phyloP scores from a whole-genome alignment of 2,888 invertebrate genomes.

The Idaea biselata region DNA sequence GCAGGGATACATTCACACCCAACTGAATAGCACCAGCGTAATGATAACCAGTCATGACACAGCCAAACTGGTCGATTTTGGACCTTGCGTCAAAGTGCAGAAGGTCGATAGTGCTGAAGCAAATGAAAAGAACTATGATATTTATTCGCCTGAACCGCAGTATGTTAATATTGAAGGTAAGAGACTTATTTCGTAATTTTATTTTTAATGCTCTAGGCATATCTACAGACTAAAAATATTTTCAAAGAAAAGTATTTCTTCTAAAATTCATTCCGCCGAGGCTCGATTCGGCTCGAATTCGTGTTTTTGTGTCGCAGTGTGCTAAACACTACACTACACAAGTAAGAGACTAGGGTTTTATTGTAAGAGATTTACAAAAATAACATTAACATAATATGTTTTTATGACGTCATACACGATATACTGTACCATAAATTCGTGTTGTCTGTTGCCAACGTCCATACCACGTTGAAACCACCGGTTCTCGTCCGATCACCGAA shows the following conservation, averaged over 20 bases:
- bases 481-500: slow-evolving; percentile 78
- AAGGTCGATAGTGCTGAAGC: slow-evolving; percentile 25
- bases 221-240: too few relatives aligned
- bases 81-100: slow-evolving; percentile 49
- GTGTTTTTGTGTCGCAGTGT: too few relatives aligned
- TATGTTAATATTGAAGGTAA: slow-evolving; percentile 72
- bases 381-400: neutral
- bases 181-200: slow-evolving; percentile 18
- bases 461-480: slow-evolving; percentile 73
- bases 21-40: slow-evolving; percentile 62
- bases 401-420: neutral
- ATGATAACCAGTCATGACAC: slow-evolving; percentile 65
- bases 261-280: too few relatives aligned
- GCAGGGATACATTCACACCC: slow-evolving; percentile 73
- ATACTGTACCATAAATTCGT: slow-evolving; percentile 1
- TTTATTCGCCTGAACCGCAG: slow-evolving; percentile 64
- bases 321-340: too few relatives aligned
- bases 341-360: too few relatives aligned
- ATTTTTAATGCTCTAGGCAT: too few relatives aligned
- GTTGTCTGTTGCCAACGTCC: slow-evolving; percentile 44
- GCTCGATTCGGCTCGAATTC: too few relatives aligned
- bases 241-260: too few relatives aligned
- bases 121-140: slow-evolving; percentile 42
- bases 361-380: too few relatives aligned
- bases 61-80: slow-evolving; percentile 70